Evolutionary conservation across 2,888 invertebrate genomes (phyloP).

Genomic region (Ichneumoninae sp.): DNA sequence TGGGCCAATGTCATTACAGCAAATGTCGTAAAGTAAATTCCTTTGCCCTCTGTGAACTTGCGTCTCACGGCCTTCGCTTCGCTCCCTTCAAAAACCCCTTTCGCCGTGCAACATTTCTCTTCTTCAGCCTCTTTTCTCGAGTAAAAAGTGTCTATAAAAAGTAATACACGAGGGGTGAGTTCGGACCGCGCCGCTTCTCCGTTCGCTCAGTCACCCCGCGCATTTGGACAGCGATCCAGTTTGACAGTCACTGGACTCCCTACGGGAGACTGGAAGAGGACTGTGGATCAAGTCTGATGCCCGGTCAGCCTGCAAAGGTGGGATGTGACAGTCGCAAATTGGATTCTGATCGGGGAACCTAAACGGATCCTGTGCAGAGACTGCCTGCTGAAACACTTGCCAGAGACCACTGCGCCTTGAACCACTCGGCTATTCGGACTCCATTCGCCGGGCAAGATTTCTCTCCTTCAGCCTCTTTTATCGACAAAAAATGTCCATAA

Average conservation of each 20-base stretch:
- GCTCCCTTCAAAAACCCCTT: conserved; percentile 10
- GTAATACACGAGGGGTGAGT: conserved; percentile 5
- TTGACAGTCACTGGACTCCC: neutral
- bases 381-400: too few relatives aligned
- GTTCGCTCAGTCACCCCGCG: conserved; percentile 12
- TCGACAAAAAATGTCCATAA: conserved; percentile 23
- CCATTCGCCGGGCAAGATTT: conserved; percentile 3
- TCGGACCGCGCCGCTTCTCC: neutral
- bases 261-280: neutral
- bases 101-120: conserved; percentile 7
- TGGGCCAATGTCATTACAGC: conserved; percentile 47
- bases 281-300: neutral
- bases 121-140: neutral
- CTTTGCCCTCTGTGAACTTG: conserved; percentile 22
- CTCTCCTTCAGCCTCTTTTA: neutral
- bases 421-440: neutral
- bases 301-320: neutral
- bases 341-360: neutral
- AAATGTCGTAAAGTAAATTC: conserved; percentile 57
- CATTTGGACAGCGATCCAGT: too few relatives aligned
- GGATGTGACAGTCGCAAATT: neutral
- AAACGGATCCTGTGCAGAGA: neutral
- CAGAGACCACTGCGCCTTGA: too few relatives aligned
- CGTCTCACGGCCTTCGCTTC: conserved; percentile 21
- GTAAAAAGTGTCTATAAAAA: conserved; percentile 26